Conservation (phyloP, 2,888 invertebrate genomes). For the Tromatobia lineatoria region DNA sequence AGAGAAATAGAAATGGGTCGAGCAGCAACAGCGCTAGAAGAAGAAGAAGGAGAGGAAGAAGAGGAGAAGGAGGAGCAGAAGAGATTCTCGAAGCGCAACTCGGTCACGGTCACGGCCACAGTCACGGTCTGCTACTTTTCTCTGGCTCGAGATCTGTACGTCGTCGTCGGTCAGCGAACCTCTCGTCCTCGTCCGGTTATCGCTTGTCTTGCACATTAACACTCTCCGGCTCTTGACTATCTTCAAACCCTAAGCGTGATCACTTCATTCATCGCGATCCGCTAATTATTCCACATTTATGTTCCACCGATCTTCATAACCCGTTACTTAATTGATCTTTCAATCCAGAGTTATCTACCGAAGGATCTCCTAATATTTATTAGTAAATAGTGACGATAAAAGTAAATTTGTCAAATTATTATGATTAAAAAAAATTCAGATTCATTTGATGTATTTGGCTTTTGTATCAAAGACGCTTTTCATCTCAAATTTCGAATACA, state of each 20-base stretch:
- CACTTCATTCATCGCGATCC: not conserved
- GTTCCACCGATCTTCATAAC: not conserved
- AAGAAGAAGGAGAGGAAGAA: constrained; percentile 37
- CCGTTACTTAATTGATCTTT: not conserved
- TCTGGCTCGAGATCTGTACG: constrained; percentile 66
- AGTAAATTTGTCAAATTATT: no score
- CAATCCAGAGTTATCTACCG: not conserved
- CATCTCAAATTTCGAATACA: not conserved
- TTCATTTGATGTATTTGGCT: no score
- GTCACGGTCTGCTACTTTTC: constrained; percentile 70
- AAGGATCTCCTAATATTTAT: not conserved
- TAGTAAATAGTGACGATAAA: no score
- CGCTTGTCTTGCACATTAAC: constrained; percentile 40
- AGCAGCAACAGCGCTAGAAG: not conserved
- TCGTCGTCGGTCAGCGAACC: constrained; percentile 71
- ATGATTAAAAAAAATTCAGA: no score
- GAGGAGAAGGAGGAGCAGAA: constrained; percentile 18
- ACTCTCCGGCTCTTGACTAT: not conserved
- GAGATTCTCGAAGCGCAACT: constrained; percentile 70
- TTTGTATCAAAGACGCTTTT: no score
- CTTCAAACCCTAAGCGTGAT: not conserved
- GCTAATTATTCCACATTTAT: not conserved
- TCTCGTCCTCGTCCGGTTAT: constrained; percentile 45
- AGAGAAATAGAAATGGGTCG: constrained; percentile 10
- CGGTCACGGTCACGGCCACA: constrained; percentile 77